Percentiles rank a stretch among this genome's conserved stretches.
Evolutionary conservation across 2,888 invertebrate species (phyloP).

Genomic region (Icerya purchasi): DNA sequence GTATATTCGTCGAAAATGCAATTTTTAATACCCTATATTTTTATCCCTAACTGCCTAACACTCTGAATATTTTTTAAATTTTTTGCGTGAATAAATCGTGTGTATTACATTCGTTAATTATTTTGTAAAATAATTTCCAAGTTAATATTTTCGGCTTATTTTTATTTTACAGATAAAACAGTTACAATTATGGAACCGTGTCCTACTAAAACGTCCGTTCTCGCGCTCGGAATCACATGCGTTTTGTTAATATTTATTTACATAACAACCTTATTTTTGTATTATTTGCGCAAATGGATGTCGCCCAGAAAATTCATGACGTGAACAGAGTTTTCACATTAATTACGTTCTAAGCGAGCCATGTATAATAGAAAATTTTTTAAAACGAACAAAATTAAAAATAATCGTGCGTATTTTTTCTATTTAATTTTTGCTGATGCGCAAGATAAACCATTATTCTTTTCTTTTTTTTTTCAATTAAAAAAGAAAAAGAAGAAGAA

Average conservation of each 20-base stretch:
- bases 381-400: slow-evolving; percentile 1
- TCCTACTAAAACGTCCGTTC: slow-evolving; percentile 75
- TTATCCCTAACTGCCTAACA: too few species aligned
- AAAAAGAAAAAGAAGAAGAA: neutral
- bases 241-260: slow-evolving; percentile 71
- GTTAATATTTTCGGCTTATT: too few species aligned
- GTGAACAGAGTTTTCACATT: slow-evolving; percentile 22
- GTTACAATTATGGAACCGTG: slow-evolving; percentile 78
- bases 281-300: slow-evolving; percentile 83
- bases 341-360: too few species aligned
- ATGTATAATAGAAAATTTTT: slow-evolving; percentile 4
- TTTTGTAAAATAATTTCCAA: too few species aligned
- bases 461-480: neutral
- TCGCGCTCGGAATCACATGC: slow-evolving; percentile 74
- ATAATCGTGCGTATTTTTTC: neutral
- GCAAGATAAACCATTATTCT: slow-evolving; percentile 1
- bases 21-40: too few species aligned
- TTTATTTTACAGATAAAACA: slow-evolving; percentile 62
- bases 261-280: slow-evolving; percentile 76
- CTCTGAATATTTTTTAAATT: too few species aligned
- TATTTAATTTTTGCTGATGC: neutral
- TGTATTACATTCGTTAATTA: too few species aligned
- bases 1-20: too few species aligned
- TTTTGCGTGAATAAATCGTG: too few species aligned
- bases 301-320: slow-evolving; percentile 61